Base-by-base conservation (phyloP, 2,113 vertebrate genomes). In the Tapirus terrestris region DNA sequence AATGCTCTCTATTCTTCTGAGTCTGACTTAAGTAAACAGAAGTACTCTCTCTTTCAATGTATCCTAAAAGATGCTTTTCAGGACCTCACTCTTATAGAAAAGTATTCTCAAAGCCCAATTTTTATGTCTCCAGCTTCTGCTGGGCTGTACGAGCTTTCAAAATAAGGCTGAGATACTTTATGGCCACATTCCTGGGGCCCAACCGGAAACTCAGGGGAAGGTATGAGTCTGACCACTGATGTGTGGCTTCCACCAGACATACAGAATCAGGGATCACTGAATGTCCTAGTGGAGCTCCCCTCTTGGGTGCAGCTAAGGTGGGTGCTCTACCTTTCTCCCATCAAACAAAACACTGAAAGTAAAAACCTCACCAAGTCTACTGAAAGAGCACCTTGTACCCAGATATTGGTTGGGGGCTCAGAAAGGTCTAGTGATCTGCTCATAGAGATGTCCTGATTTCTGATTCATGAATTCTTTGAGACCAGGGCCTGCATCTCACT, bases 261-360 rank as follows among this genome's bases (percentile, higher is more conserved):
- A 16, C 36, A 56, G 14, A 76, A 25, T 21, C 3, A 16, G 36
- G 61, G 17, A 25, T 25, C 27, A 27, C 3, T 1, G 6, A 72
- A 8, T 0, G 0, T 25, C 8, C 9, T 21, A 17, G 76, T 58
- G 53, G 36, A 20, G 21, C 12, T 9, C 3, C 13, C 29, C 4
- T 18, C 20, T 29, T 13, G 27, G 11, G 7, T 29, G 20, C 13
- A 29, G 2, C 13, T 20, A 21, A 53, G 51, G 51, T 53, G 51
- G 51, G 51, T 16, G 6, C 6, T 90, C 23, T 11, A 5, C 39
- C 27, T 48, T 43, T 73, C 73, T 72, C 33, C 33, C 21, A 31
- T 33, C 45, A 53, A 73, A 60, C 3, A 43, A n/a, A 58, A 36
- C 5, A 48, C 18, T 86, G n/a, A 81, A 29, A 33, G 39, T 36